These are phyloP conservation scores for Clistopyga incitator DNA, from an alignment of 2,888 invertebrate genomes.

Conservation along the genomic window DNA sequence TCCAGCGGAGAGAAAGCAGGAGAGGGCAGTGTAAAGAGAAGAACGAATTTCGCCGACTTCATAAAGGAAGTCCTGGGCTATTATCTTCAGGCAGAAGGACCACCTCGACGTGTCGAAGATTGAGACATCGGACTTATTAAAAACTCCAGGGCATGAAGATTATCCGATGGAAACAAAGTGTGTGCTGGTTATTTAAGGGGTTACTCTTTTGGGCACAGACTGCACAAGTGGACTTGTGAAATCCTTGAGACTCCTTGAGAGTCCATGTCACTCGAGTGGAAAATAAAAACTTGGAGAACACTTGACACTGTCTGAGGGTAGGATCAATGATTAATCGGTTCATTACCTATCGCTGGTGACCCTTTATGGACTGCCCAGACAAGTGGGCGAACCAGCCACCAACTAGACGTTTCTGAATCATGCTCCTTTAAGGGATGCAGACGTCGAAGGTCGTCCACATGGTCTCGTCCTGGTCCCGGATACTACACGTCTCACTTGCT, in stretches of 20 bases:
- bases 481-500: not conserved
- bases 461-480: not conserved
- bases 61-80: not conserved
- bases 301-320: slow-evolving; percentile 71
- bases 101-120: slow-evolving; percentile 1
- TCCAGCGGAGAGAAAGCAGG: not conserved
- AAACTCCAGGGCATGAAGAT: not conserved
- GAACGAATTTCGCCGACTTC: not conserved
- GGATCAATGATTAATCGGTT: slow-evolving; percentile 70
- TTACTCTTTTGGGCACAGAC: slow-evolving; percentile 4
- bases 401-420: slow-evolving; percentile 50
- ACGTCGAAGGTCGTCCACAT: slow-evolving; percentile 6
- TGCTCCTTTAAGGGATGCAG: slow-evolving; percentile 35
- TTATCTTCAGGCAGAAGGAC: not conserved
- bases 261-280: slow-evolving; percentile 56
- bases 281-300: slow-evolving; percentile 54
- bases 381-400: slow-evolving; percentile 29
- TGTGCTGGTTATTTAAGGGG: slow-evolving; percentile 48
- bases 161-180: slow-evolving; percentile 20
- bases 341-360: slow-evolving; percentile 66
- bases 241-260: slow-evolving; percentile 61
- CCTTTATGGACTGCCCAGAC: slow-evolving; percentile 49
- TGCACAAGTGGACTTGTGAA: slow-evolving; percentile 48
- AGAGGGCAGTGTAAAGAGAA: not conserved
- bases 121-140: slow-evolving; percentile 4